A percentile compares a stretch with the other conserved stretches of the same genome.
These are phyloP conservation scores for Lasioglossum villosulum DNA, from an alignment of 2,888 invertebrate genomes.

Conservation along the genomic window DNA sequence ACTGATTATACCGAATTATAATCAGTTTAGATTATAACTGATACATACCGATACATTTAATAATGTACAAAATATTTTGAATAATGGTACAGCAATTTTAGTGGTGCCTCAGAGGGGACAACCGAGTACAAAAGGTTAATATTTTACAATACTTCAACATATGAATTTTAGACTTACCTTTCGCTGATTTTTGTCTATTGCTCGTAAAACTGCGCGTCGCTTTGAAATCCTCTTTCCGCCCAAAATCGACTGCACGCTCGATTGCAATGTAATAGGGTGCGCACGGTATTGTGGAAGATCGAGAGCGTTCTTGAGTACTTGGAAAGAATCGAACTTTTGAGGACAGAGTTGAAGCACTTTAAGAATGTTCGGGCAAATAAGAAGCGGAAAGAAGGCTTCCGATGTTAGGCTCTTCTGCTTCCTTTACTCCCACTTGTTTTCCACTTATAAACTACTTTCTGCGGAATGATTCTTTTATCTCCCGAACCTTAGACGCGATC, in stretches of 20 bases:
- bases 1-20: no score
- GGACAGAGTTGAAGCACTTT: slow-evolving; percentile 53
- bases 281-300: slow-evolving; percentile 52
- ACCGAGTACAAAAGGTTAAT: no score
- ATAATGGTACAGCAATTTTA: no score
- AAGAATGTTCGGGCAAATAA: slow-evolving; percentile 57
- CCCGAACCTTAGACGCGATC: slow-evolving; percentile 43
- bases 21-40: no score
- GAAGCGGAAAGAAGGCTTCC: slow-evolving; percentile 43
- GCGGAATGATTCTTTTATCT: slow-evolving; percentile 50
- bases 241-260: slow-evolving; percentile 52
- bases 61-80: no score
- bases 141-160: no score
- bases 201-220: background rate
- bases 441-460: slow-evolving; percentile 51
- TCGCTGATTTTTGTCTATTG: background rate
- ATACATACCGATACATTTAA: no score
- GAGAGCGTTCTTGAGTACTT: slow-evolving; percentile 57
- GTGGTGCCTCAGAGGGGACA: no score
- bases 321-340: slow-evolving; percentile 56
- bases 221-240: slow-evolving; percentile 3
- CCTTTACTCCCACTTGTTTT: slow-evolving; percentile 56
- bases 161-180: no score
- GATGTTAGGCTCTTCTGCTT: slow-evolving; percentile 59
- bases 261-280: slow-evolving; percentile 53